Percentiles rank a stretch among this genome's conserved stretches.
phyloP scores from a whole-genome alignment of 2,888 invertebrate species.

The Exocentrus adspersus region DNA sequence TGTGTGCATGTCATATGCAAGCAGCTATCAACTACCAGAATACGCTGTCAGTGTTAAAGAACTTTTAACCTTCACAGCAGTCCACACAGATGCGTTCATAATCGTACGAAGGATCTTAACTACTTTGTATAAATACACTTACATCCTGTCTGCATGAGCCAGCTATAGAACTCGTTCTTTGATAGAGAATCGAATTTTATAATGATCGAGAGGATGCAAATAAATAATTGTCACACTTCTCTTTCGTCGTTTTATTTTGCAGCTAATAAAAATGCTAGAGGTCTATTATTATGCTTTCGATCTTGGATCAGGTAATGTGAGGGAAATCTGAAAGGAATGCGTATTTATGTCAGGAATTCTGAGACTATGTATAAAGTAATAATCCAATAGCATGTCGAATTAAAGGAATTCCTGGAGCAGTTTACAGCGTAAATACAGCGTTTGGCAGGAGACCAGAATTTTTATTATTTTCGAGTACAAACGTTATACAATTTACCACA shows the following conservation, averaged over 20 bases:
- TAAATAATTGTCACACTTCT: no score
- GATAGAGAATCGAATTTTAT: no score
- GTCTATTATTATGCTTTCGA: no score
- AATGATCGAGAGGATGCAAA: no score
- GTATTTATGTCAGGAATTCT: no score
- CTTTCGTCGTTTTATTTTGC: no score
- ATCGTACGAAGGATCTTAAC: not conserved
- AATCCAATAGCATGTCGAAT: no score
- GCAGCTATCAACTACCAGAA: not conserved
- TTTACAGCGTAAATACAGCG: not conserved
- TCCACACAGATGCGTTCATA: not conserved
- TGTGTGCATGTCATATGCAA: not conserved
- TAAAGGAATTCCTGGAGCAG: not conserved
- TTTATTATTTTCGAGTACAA: not conserved
- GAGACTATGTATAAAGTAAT: no score
- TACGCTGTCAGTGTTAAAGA: not conserved
- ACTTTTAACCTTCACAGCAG: not conserved
- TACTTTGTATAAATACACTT: not conserved
- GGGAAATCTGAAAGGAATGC: no score
- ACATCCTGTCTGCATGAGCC: not conserved
- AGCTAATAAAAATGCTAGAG: no score
- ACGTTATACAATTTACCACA: not conserved
- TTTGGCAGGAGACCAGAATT: not conserved
- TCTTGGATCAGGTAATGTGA: no score
- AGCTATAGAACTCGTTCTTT: no score